These are phyloP conservation scores for Henricia sp. DNA, from an alignment of 53 echinoderm and acorn worm genomes.

Conservation along the genomic window DNA sequence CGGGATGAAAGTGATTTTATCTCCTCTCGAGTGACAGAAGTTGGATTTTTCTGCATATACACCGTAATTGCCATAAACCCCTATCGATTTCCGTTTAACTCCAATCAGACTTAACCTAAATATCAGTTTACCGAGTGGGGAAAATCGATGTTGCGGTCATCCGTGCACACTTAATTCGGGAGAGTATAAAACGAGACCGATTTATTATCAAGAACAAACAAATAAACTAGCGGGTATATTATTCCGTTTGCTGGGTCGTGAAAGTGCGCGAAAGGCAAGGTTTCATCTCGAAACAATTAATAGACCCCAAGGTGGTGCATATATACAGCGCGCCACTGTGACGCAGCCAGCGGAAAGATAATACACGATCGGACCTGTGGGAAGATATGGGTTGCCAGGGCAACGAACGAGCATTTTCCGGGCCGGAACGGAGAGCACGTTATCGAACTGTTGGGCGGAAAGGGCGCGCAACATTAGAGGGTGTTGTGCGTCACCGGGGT, in stretches of 20 bases:
- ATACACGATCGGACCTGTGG: neutral
- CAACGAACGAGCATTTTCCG: constrained; percentile 14
- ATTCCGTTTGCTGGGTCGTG: no score
- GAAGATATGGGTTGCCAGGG: constrained; percentile 9
- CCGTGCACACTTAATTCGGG: neutral
- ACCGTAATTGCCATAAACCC: neutral
- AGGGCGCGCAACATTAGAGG: constrained; percentile 55
- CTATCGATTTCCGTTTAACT: neutral
- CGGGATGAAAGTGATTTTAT: no score
- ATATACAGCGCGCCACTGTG: neutral
- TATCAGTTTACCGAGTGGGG: neutral
- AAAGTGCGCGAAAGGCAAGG: neutral
- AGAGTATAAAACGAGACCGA: no score
- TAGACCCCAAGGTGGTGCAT: neutral
- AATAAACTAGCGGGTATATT: neutral
- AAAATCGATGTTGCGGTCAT: neutral
- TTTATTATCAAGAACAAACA: neutral
- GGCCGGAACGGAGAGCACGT: neutral
- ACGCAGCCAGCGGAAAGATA: constrained; percentile 7
- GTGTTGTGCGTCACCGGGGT: constrained; percentile 45
- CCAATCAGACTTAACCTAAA: constrained; percentile 17
- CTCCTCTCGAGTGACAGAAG: no score
- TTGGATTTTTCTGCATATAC: neutral
- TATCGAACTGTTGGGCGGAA: neutral
- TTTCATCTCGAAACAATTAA: neutral